phyloP scores from a whole-genome alignment of 2,113 vertebrate genomes.

The Gasterosteus nipponicus region DNA sequence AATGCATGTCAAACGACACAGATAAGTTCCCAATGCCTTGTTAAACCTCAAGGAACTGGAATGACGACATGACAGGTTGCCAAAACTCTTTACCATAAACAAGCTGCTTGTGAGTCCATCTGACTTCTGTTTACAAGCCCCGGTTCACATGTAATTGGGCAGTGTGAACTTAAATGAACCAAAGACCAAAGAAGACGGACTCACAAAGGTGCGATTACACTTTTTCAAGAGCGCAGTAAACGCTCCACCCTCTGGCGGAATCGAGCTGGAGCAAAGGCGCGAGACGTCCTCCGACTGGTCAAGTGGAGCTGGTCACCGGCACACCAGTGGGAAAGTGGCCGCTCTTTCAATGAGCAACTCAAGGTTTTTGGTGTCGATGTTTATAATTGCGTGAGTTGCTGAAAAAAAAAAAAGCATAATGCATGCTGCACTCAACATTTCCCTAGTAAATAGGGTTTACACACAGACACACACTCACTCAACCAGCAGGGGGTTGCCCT shows the following conservation, averaged over 20 bases:
- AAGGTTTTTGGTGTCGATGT: background rate
- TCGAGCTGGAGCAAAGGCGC: slow-evolving; percentile 27
- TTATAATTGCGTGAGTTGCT: background rate
- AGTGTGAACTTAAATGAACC: slow-evolving; percentile 62
- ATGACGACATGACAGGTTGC: slow-evolving; percentile 32
- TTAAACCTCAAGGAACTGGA: slow-evolving; percentile 27
- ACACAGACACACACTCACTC: background rate
- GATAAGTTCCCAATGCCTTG: background rate
- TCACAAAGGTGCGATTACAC: slow-evolving; percentile 45
- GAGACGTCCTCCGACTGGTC: background rate
- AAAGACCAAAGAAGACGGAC: slow-evolving; percentile 47
- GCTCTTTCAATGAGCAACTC: background rate
- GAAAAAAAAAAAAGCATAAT: slow-evolving; percentile 34
- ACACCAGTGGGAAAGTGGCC: background rate
- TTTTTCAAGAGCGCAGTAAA: slow-evolving; percentile 24
- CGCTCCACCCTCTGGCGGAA: slow-evolving; percentile 3
- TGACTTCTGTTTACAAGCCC: slow-evolving; percentile 57
- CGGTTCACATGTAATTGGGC: slow-evolving; percentile 49
- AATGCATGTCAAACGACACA: slow-evolving; percentile 21
- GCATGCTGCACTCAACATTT: slow-evolving; percentile 20
- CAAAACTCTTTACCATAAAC: slow-evolving; percentile 52
- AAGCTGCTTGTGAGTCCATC: slow-evolving; percentile 60
- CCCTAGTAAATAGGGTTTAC: slow-evolving; percentile 22
- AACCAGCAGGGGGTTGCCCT: slow-evolving; percentile 43
- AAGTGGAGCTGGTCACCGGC: slow-evolving; percentile 1